Evolutionary conservation across 2,113 vertebrate genomes (phyloP).

Genomic region (Mohoua ochrocephala): DNA sequence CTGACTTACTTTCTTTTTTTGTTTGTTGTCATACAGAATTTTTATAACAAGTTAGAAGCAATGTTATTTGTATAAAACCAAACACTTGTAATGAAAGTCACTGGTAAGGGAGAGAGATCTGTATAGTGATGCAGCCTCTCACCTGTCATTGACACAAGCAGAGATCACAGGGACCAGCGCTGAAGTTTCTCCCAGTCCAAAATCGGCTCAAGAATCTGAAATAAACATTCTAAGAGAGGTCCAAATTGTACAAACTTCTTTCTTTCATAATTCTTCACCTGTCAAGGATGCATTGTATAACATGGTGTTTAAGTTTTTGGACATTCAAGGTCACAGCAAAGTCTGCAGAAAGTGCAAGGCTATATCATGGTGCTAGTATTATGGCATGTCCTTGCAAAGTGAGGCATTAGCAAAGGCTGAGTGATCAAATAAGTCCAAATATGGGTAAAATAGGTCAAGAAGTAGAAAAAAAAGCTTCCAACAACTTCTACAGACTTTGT

Average conservation of each 20-base stretch:
- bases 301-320: not conserved
- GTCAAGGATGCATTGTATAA: not conserved
- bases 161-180: not conserved
- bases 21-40: not conserved
- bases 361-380: not conserved
- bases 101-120: not conserved
- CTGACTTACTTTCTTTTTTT: not conserved
- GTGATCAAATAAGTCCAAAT: not conserved
- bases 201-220: not conserved
- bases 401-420: not conserved
- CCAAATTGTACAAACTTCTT: not conserved
- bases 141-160: not conserved
- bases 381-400: not conserved
- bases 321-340: not conserved
- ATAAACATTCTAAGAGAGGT: not conserved
- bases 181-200: not conserved
- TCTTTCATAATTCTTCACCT: not conserved
- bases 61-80: not conserved
- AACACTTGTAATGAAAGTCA: not conserved
- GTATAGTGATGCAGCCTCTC: not conserved
- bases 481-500: not conserved
- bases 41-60: not conserved
- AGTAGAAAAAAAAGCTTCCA: fast-evolving
- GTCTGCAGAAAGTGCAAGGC: not conserved
- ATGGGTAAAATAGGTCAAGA: not conserved